Conservation (phyloP, 2,888 invertebrate genomes). For the Esperia sulphurella region DNA sequence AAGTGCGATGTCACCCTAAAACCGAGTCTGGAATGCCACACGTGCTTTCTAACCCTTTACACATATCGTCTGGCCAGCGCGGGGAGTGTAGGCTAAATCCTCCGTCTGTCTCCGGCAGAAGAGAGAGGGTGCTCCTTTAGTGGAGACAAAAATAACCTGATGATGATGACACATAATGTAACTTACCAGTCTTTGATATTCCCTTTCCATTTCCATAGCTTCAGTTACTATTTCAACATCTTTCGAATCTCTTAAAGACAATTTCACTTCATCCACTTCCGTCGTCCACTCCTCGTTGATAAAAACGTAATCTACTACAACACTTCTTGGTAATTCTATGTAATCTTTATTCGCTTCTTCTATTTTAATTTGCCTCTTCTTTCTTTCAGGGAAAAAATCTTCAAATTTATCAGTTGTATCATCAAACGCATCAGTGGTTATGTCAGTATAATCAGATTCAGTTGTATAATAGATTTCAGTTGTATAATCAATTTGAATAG, state of each 20-base stretch:
- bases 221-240: slow-evolving; percentile 45
- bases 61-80: too few relatives aligned
- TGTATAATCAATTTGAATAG: slow-evolving; percentile 23
- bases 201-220: background rate
- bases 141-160: too few relatives aligned
- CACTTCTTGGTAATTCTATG: slow-evolving; percentile 30
- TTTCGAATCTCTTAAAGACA: slow-evolving; percentile 26
- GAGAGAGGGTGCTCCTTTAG: too few relatives aligned
- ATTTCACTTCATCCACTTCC: too few relatives aligned
- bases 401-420: slow-evolving; percentile 10
- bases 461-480: slow-evolving; percentile 45
- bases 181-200: slow-evolving; percentile 5
- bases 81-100: too few relatives aligned
- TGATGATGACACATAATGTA: too few relatives aligned
- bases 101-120: too few relatives aligned
- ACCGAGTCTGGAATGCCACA: too few relatives aligned
- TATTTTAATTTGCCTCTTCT: slow-evolving; percentile 25
- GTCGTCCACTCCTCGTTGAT: slow-evolving; percentile 32
- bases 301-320: slow-evolving; percentile 50
- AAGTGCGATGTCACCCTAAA: too few relatives aligned
- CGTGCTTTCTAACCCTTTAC: too few relatives aligned
- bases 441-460: slow-evolving; percentile 28
- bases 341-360: slow-evolving; percentile 31
- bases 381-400: slow-evolving; percentile 12
- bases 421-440: slow-evolving; percentile 22